These are phyloP conservation scores for Diadumene lineata DNA, from an alignment of 92 coral and sea anemone species.

Conservation along the genomic window DNA sequence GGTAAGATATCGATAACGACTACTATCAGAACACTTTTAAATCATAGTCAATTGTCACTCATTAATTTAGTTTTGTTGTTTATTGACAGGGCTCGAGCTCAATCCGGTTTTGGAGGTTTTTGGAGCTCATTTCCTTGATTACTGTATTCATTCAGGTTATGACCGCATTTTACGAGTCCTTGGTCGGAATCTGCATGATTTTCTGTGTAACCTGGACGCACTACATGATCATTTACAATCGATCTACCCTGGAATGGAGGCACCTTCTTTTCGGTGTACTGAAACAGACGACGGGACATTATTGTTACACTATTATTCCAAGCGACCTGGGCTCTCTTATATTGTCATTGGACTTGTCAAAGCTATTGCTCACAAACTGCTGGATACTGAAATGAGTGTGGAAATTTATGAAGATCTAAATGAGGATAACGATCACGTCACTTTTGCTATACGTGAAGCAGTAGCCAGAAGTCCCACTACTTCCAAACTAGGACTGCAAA, in stretches of 20 bases:
- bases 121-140: slow-evolving; percentile 93
- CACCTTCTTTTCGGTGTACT: slow-evolving; percentile 96
- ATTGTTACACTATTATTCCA: slow-evolving; percentile 85
- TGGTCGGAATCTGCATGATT: slow-evolving; percentile 95
- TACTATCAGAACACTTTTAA: neutral
- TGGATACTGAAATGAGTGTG: slow-evolving; percentile 73
- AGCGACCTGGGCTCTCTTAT: slow-evolving; percentile 80
- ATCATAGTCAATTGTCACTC: neutral
- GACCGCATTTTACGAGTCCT: slow-evolving; percentile 93
- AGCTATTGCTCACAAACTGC: slow-evolving; percentile 85
- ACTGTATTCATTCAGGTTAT: slow-evolving; percentile 94
- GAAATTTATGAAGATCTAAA: slow-evolving; percentile 58
- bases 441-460: slow-evolving; percentile 81
- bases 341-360: slow-evolving; percentile 98
- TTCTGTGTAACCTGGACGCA: slow-evolving; percentile 95
- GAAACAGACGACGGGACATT: slow-evolving; percentile 87
- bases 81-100: slow-evolving; percentile 63
- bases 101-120: slow-evolving; percentile 87
- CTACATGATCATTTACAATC: slow-evolving; percentile 96
- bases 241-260: slow-evolving; percentile 98
- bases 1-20: slow-evolving; percentile 56
- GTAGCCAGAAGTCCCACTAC: slow-evolving; percentile 54
- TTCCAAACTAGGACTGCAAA: slow-evolving; percentile 90
- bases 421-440: slow-evolving; percentile 72
- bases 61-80: neutral